Percentiles rank a stretch among this genome's conserved stretches.
phyloP scores from a whole-genome alignment of 1,140 invertebrate genomes.

The Stenopsyche tienmushanensis region DNA sequence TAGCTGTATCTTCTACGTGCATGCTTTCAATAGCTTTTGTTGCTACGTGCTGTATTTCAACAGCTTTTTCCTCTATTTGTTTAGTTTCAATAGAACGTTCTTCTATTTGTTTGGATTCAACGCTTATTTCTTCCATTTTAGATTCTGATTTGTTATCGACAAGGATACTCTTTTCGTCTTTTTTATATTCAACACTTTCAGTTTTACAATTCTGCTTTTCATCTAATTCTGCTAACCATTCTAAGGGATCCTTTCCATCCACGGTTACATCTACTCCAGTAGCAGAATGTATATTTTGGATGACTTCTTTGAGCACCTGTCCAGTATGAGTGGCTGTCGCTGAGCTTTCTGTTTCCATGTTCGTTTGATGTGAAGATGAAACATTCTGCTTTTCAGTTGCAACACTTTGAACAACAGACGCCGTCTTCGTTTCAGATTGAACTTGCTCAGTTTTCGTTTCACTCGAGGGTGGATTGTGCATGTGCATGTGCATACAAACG shows the following conservation, averaged over 20 bases:
- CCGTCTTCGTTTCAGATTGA: conserved; percentile 4
- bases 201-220: conserved; percentile 10
- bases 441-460: not conserved
- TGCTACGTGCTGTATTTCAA: too few species aligned
- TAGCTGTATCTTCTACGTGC: conserved; percentile 11
- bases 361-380: not conserved
- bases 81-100: not conserved
- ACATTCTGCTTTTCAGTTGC: not conserved
- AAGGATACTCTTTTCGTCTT: not conserved
- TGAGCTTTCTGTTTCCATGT: conserved; percentile 1
- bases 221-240: conserved; percentile 44
- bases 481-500: conserved; percentile 1
- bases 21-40: conserved; percentile 27
- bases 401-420: not conserved
- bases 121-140: not conserved
- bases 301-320: conserved; percentile 34
- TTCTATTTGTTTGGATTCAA: too few species aligned
- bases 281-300: conserved; percentile 22
- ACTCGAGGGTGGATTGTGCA: too few species aligned
- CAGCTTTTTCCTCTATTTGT: too few species aligned
- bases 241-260: conserved; percentile 44
- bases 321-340: conserved; percentile 21
- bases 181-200: not conserved
- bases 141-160: not conserved
- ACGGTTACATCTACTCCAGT: conserved; percentile 44